Base-by-base conservation (phyloP, 2,113 vertebrate species). In the Silurus glanis region DNA sequence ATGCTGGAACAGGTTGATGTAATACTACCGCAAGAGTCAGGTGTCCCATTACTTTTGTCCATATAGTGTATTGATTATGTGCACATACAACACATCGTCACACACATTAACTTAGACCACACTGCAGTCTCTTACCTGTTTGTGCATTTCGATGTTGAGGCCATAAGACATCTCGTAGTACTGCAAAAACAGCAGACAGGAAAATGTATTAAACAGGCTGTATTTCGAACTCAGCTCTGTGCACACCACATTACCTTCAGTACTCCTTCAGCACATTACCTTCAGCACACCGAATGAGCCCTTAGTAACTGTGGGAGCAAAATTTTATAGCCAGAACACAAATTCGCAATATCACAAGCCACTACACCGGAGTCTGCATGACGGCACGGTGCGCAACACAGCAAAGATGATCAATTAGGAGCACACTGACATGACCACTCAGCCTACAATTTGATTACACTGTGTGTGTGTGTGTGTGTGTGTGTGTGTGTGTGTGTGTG, bases 81-180 rank as follows among this genome's bases (percentile, higher is more conserved):
- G 37, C 37, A 37, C 37, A 37, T 37, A 37, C 37, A 37, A 37
- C 37, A 37, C 72, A 25, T 55, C 74, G 1, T 16, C 47, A 16
- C 23, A n/a, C 47, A 75, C 47, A 25, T 7, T 55, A 12, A 51
- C 72, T 66, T 67, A 21, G 64, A 58, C 9, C 64, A 72, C 19
- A 45, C 53, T 51, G 23, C 12, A 28, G 6, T 4, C 16, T 59
- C 91, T 80, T 92, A 98, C 98, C 97, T 99, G 98, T 94, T 99
- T 99, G 95, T 99, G 98, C 98, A 99, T 99, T 95, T 99, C 98
- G 28, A 99, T 99, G 89, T 99, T 99, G 91, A 99, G 93, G 79
- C 97, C 97, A 0, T 99, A 99, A 28, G 98, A 99, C 98, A 99
- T 99, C 95, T 99, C 97, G 13, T 99, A 99, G 91, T 99, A 99